Conservation (phyloP, 2,888 invertebrate species). For the Cantharis nigra region DNA sequence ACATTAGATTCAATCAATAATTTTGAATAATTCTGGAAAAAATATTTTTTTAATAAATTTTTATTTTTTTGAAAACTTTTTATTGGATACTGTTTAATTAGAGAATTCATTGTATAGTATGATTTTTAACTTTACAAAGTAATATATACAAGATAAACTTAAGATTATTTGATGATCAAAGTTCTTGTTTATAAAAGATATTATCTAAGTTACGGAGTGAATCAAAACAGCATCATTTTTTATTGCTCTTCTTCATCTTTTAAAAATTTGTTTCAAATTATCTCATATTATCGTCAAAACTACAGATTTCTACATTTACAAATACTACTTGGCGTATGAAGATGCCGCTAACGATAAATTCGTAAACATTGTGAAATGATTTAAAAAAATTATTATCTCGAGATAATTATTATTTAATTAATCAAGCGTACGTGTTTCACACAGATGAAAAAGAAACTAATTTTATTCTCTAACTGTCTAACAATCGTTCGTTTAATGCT, state of each 20-base stretch:
- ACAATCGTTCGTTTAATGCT: too few species aligned
- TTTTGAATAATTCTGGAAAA: not conserved
- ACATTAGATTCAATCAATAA: conserved; percentile 15
- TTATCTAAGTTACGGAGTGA: not conserved
- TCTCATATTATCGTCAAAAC: not conserved
- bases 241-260: not conserved
- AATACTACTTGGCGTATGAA: not conserved
- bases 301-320: not conserved
- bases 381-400: too few species aligned
- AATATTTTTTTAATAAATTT: not conserved
- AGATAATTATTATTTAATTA: too few species aligned
- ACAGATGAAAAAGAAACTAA: too few species aligned
- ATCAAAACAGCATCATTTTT: not conserved
- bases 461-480: too few species aligned
- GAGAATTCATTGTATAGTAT: not conserved
- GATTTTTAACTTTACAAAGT: not conserved
- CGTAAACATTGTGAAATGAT: too few species aligned
- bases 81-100: not conserved
- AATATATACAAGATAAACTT: not conserved
- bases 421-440: too few species aligned
- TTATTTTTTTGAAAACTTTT: not conserved
- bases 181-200: not conserved
- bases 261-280: not conserved
- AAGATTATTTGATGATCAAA: not conserved
- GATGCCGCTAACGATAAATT: not conserved